phyloP scores from a whole-genome alignment of 2,113 vertebrate genomes.

The Pterocles gutturalis region DNA sequence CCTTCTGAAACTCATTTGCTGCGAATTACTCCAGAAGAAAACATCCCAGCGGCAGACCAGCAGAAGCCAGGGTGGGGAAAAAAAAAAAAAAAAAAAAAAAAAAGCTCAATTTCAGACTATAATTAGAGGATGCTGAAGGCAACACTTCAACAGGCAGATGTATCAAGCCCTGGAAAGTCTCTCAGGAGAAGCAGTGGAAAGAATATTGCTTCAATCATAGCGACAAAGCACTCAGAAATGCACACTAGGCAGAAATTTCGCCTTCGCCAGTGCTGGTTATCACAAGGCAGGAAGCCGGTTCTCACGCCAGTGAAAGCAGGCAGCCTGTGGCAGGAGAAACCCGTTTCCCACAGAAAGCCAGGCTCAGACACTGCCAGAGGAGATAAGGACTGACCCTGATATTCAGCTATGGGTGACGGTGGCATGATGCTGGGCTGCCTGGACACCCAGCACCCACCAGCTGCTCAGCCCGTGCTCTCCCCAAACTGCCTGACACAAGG shows the following conservation, averaged over 20 bases:
- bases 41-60: neutral
- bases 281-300: neutral
- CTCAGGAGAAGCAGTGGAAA: conserved; percentile 44
- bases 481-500: conserved; percentile 49
- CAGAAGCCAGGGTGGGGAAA: neutral
- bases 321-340: neutral
- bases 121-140: conserved; percentile 42
- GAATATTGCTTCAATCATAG: neutral
- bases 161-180: conserved; percentile 9
- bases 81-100: conserved; percentile 29
- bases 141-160: conserved; percentile 26
- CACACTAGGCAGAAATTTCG: neutral
- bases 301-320: neutral
- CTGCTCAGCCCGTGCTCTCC: neutral
- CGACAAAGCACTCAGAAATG: neutral
- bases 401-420: neutral
- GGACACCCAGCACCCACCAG: rapidly evolving
- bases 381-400: neutral
- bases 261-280: neutral
- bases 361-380: neutral
- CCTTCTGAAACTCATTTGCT: conserved; percentile 39
- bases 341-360: neutral
- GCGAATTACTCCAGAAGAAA: conserved; percentile 1
- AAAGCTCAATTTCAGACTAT: neutral
- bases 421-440: rapidly evolving